Evolutionary conservation across 2,888 invertebrate genomes (phyloP), one percentile per base, ranked within the genome.

Genomic region (Lepidocyrtinus sp.): DNA sequence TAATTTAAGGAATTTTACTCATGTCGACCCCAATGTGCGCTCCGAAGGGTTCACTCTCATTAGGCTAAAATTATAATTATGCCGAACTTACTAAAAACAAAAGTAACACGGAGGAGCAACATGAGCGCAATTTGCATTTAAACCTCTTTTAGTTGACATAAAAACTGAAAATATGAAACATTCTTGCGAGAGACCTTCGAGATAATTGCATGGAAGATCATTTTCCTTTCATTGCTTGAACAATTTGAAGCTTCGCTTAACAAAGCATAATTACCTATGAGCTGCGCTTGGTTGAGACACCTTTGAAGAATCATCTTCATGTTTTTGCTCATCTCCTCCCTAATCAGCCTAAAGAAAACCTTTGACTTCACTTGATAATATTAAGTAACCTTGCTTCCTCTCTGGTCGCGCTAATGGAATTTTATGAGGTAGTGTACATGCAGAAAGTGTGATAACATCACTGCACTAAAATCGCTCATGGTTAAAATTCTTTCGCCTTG

Each of bases 161-260:
- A 5, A 36, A 12, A 36, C 12, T 36, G 36, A 5, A n/a, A 36
- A 36, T 36, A 36, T 7, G n/a, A 36, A 36, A 36, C 12, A 5
- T 36, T 36, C 36, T 7, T 36, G 45, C 36, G 63, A 62, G 63
- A 70, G 61, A 72, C 71, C 36, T 72, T 72, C 71, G 62, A 72
- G 71, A 62, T 72, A 72, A 72, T 27, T 72, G 59, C 71, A 72
- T 72, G 71, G 71, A 72, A 63, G 71, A 72, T 7, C 71, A 63
- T 72, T 63, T 72, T 72, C 71, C 25, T 72, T 61, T 26, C 71
- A 26, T 70, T 71, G 71, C 5, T 12, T 36, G 5, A 12, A 7
- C 36, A 36, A 7, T 12, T 7, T 7, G 12, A 36, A 36, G 36
- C 12, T 12, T 36, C 36, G 36, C 36, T 5, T 5, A 36, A 36